Percentiles rank a stretch among this genome's conserved stretches.
These are phyloP conservation scores for Agriopis leucophaearia DNA, from an alignment of 2,888 invertebrate genomes.

Conservation along the genomic window DNA sequence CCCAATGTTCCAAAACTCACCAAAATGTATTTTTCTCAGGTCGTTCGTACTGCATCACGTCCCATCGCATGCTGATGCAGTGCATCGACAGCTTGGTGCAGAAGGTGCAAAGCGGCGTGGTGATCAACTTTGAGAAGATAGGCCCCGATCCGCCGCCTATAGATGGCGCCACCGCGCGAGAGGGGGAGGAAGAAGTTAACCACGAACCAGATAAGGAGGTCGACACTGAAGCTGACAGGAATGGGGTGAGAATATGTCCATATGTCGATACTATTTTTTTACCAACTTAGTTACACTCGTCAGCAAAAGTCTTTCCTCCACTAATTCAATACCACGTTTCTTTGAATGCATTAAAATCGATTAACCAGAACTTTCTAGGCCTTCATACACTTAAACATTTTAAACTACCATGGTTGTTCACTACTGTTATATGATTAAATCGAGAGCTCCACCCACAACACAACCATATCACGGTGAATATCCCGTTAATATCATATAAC, in stretches of 20 bases:
- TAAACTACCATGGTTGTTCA: too few species aligned
- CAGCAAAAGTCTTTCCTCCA: too few species aligned
- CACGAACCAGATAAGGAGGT: conserved; percentile 78
- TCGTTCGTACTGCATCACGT: conserved; percentile 97
- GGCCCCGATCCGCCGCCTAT: conserved; percentile 94
- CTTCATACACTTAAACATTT: too few species aligned
- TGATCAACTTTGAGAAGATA: conserved; percentile 98
- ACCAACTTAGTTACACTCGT: too few species aligned
- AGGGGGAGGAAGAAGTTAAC: conserved; percentile 80
- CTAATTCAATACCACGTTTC: too few species aligned
- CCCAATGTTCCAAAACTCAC: background rate
- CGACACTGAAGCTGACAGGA: conserved; percentile 79
- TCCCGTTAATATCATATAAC: too few species aligned
- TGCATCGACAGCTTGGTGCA: conserved; percentile 98
- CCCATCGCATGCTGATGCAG: conserved; percentile 97
- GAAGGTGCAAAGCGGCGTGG: conserved; percentile 98
- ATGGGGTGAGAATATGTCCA: conserved; percentile 71
- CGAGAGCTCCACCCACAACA: too few species aligned
- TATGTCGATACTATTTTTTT: background rate
- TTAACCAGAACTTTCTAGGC: too few species aligned
- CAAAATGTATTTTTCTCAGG: conserved; percentile 80
- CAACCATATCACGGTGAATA: too few species aligned
- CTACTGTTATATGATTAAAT: too few species aligned
- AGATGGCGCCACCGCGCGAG: conserved; percentile 80
- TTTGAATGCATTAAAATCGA: too few species aligned